Evolutionary conservation across 2,888 invertebrate species (phyloP), one percentile per base, ranked within the genome.

Genomic region (Drosophila niveifrons): DNA sequence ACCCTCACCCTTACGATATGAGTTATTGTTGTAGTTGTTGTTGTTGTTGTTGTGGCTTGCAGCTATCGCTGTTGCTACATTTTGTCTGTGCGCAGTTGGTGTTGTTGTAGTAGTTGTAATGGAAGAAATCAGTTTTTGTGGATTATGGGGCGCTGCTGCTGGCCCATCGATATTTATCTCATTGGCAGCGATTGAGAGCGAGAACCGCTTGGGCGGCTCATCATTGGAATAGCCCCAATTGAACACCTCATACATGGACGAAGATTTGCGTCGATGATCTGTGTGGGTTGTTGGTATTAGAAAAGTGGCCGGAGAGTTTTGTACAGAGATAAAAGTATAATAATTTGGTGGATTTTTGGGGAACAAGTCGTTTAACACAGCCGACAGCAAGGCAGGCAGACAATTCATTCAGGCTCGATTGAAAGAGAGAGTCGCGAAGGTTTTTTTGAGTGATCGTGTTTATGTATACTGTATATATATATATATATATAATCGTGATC

Each of bases 161-260:
- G 92, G 91, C 82, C 91, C 92, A 90, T 91, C 93, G 85, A 93
- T 92, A 90, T 92, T 92, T 75, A 93, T 93, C 86, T 92, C 92
- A 80, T 91, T 90, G 81, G 91, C 91, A 75, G 90, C 92, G 78
- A 92, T 91, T 55, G 92, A 92, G 56, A 92, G 88, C 69, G 91
- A 90, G 77, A 91, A 91, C 80, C 92, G 91, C 88, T 92, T 92
- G 62, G 92, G 92, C 77, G 91, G 92, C 82, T 92, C 92, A 87
- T 92, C 92, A 87, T 92, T 92, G 79, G 91, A 90, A 82, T 91
- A 91, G 80, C 92, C 94, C 95, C 95, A 95, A 94, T 95, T 94
- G 93, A 95, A 95, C 90, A 95, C 95, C 93, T 95, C 95, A 93
- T 95, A 95, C 94, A 95, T 95, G 91, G 95, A 95, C 92, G 95